Evolutionary conservation across 2,888 invertebrate species (phyloP).

Genomic region (Diplolepis rosae): DNA sequence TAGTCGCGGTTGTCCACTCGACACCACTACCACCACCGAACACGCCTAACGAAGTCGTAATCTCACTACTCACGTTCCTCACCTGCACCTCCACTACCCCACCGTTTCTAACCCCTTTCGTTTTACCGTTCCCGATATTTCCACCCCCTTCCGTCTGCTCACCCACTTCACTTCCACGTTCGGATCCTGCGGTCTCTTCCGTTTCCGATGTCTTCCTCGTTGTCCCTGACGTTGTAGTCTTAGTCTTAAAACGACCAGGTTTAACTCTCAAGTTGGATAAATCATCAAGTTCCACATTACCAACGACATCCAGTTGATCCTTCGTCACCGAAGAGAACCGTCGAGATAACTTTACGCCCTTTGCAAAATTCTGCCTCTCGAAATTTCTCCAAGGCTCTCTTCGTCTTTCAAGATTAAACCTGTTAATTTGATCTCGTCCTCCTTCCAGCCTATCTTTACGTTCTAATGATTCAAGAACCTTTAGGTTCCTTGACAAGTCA

Average conservation of each 20-base stretch:
- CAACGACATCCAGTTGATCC: neutral
- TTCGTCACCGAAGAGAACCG: neutral
- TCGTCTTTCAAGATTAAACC: neutral
- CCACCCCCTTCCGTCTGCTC: conserved; percentile 42
- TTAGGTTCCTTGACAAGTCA: neutral
- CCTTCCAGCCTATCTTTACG: neutral
- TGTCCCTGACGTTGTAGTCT: conserved; percentile 26
- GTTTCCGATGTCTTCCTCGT: conserved; percentile 37
- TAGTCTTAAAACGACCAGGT: neutral
- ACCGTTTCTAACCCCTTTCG: conserved; percentile 39
- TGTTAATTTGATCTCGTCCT: neutral
- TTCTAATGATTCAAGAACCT: conserved; percentile 10
- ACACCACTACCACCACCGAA: conserved; percentile 53
- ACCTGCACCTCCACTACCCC: conserved; percentile 43
- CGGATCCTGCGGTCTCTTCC: conserved; percentile 34
- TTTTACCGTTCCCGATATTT: conserved; percentile 36
- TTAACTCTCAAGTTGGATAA: neutral
- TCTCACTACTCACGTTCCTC: conserved; percentile 40
- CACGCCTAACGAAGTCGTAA: conserved; percentile 43
- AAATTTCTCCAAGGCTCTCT: neutral
- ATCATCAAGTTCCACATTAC: neutral
- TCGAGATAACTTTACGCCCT: neutral
- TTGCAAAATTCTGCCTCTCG: conserved; percentile 42
- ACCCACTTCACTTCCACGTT: conserved; percentile 41
- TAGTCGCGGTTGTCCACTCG: conserved; percentile 59